Percentiles rank a stretch among this genome's conserved stretches.
Evolutionary conservation across 2,888 invertebrate species (phyloP).

Genomic region (Fragum fragum): DNA sequence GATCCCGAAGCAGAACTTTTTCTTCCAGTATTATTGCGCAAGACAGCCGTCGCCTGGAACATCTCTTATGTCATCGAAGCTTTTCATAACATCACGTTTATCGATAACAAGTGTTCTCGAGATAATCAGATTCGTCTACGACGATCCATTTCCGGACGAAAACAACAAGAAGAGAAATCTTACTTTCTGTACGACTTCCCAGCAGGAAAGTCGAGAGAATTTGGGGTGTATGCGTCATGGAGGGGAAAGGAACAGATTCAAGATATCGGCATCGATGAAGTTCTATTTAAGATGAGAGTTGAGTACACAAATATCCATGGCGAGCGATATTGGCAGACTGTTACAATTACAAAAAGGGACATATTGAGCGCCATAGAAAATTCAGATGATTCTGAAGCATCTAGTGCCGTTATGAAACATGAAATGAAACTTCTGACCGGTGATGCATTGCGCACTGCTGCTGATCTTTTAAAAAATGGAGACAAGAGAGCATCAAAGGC

Average conservation of each 20-base stretch:
- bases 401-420: conserved; percentile 62
- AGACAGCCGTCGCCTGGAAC: conserved; percentile 79
- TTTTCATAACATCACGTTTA: conserved; percentile 64
- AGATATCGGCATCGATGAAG: conserved; percentile 37
- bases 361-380: conserved; percentile 29
- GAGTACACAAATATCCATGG: conserved; percentile 68
- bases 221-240: conserved; percentile 67
- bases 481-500: conserved; percentile 51
- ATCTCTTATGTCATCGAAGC: conserved; percentile 72
- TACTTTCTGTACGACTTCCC: conserved; percentile 77
- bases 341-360: conserved; percentile 55
- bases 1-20: conserved; percentile 79
- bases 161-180: conserved; percentile 54
- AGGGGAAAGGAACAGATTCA: conserved; percentile 51
- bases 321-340: conserved; percentile 58
- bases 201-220: conserved; percentile 69
- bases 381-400: conserved; percentile 41
- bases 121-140: conserved; percentile 70
- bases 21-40: conserved; percentile 79
- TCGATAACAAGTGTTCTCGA: conserved; percentile 68
- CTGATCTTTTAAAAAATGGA: conserved; percentile 59
- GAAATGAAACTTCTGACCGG: conserved; percentile 66
- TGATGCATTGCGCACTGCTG: conserved; percentile 63
- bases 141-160: conserved; percentile 32
- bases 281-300: conserved; percentile 55